Evolutionary conservation across 2,888 invertebrate genomes (phyloP).

Genomic region (Labia minor): DNA sequence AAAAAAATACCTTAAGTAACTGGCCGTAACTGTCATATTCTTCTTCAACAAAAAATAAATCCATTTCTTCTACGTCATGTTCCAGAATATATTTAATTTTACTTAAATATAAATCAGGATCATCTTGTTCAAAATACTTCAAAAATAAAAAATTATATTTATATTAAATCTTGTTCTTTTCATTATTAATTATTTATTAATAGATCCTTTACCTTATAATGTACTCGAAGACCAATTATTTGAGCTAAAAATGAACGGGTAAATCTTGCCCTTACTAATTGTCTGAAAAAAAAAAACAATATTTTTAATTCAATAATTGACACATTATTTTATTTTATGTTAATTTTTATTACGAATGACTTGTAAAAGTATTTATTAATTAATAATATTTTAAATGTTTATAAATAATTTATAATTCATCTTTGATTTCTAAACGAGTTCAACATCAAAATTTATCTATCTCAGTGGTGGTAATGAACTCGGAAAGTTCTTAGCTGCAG

Average conservation of each 20-base stretch:
- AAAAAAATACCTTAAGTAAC: conserved; percentile 48
- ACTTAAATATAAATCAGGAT: conserved; percentile 77
- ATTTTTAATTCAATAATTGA: too few relatives aligned
- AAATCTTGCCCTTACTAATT: conserved; percentile 80
- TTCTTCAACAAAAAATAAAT: conserved; percentile 81
- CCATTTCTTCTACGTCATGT: conserved; percentile 73
- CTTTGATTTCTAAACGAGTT: too few relatives aligned
- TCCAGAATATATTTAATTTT: conserved; percentile 88
- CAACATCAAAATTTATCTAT: too few relatives aligned
- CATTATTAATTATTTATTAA: too few relatives aligned
- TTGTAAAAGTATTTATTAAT: too few relatives aligned
- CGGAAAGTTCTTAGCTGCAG: too few relatives aligned
- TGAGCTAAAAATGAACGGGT: conserved; percentile 88
- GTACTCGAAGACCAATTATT: conserved; percentile 83
- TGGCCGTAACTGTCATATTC: conserved; percentile 70
- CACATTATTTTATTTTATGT: too few relatives aligned
- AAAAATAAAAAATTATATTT: conserved; percentile 25
- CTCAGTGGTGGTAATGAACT: too few relatives aligned
- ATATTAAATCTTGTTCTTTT: too few relatives aligned
- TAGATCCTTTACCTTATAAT: conserved; percentile 64
- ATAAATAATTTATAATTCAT: too few relatives aligned
- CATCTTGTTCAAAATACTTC: conserved; percentile 90
- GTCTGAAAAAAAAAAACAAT: conserved; percentile 33
- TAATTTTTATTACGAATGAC: too few relatives aligned
- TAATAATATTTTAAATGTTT: too few relatives aligned